Base-by-base conservation (phyloP, 2,888 invertebrate species). In the Himalopsyche kuldschensis region DNA sequence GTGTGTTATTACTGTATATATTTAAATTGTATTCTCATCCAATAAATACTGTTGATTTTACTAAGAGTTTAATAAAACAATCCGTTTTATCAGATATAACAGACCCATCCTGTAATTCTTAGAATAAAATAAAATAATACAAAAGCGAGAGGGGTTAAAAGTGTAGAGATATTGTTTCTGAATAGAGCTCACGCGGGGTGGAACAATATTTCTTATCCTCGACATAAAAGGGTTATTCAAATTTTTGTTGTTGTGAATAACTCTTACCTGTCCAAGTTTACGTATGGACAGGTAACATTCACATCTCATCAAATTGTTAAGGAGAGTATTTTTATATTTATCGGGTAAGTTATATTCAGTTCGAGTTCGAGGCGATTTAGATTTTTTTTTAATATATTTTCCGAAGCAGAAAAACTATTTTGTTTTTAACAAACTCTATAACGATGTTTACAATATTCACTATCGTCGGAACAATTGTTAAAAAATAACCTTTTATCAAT, bases 211-310 rank as follows among this genome's bases (percentile, higher is more conserved):
- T 82, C 79, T 82, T 78, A 46, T 55, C 79, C 55, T 24, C 75
- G 79, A 75, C 69, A 82, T 82, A 82, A 82, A 63, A 82, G 48
- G 82, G 79, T 82, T 82, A 63, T 78, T 78, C 81, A 76, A 81
- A 78, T 81, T 81, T 81, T 81, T 81, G 81, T 81, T 81, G 48
- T 35, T 47, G 81, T 6, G 46, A 75, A 82, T 82, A 78, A 63
- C 63, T 63, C 69, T 78, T 78, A 82, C 82, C 82, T 82, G 82
- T 82, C 78, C 82, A 46, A n/a, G 55, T 75, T 47, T 48, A 63
- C 79, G 63, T 48, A 48, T 79, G 79, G 48, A 41, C 41, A 79
- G 10, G 79, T 80, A 55, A 35, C n/a, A n/a, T 41, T 32, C 35
- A 30, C 80, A 32, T 32, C 35, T 31, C 31, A 20, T 47, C 32